Evolutionary conservation across 1,140 invertebrate genomes (phyloP), one percentile per base, ranked within the genome.

Genomic region (Elymnias hypermnestra): DNA sequence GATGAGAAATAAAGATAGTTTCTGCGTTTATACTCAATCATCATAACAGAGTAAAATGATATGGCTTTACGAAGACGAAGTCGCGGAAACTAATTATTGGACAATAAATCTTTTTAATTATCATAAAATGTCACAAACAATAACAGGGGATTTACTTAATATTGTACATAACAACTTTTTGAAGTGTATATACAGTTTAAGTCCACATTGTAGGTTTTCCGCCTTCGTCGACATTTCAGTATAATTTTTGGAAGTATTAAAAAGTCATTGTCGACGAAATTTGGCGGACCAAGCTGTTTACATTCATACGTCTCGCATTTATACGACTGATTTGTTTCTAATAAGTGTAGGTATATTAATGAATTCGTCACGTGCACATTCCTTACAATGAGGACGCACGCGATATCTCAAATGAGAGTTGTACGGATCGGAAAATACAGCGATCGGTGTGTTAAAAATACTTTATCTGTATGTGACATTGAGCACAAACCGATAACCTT

Each of bases 251-350:
- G 8, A 13, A 46, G 14, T 36, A 31, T 47, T 29, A 29, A 29
- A 29, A 22, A 8, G 25, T 29, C 23, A 29, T 22, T 8, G 12
- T 8, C 19, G 10, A 1, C 36, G 13, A n/a, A 39, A 13, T 13
- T 47, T 33, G 37, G 18, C 36, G 17, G 6, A 18, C 18, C 28
- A 47, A 17, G 13, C 39, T 40, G 9, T 47, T 39, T 14, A 47
- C 26, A 36, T 28, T 29, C 9, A 12, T 47, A 47, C 25, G 25
- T 17, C 14, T 26, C 19, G 19, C 29, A 47, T 47, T 47, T 47
- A 39, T 38, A 47, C 19, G 37, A 47, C 45, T 40, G 45, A 40
- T 47, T 40, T 23, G 37, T 40, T 40, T 40, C 38, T 40, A 47
- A 47, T 46, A 46, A 17, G 9, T 28, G 38, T 36, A 37, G 26